A percentile compares a stretch with the other conserved stretches of the same genome.
These are phyloP conservation scores for Chrysemys picta DNA, from an alignment of 2,113 vertebrate species.

Conservation along the genomic window DNA sequence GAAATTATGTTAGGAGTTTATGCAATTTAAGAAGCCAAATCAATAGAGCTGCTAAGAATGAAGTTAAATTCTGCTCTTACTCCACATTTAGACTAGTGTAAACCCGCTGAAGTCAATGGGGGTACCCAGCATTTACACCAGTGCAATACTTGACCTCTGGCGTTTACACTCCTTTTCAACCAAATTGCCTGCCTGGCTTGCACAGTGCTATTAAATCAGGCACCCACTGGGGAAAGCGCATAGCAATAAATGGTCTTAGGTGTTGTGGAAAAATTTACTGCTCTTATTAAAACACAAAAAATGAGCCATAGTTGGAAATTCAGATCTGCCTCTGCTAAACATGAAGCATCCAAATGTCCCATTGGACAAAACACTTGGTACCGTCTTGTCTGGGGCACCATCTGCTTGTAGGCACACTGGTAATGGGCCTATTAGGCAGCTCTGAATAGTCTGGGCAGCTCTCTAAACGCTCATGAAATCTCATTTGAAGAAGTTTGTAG, in stretches of 20 bases:
- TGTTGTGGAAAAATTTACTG: neutral
- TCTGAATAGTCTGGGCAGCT: neutral
- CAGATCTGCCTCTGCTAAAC: neutral
- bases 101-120: neutral
- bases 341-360: neutral
- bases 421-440: neutral
- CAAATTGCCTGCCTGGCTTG: accelerated
- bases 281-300: neutral
- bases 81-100: accelerated
- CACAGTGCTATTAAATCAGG: neutral
- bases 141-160: accelerated
- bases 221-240: neutral
- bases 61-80: neutral
- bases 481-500: neutral
- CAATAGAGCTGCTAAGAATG: accelerated
- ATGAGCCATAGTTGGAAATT: accelerated
- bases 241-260: neutral
- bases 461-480: neutral
- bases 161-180: neutral
- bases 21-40: neutral
- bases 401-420: accelerated
- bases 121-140: neutral
- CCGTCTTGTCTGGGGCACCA: accelerated
- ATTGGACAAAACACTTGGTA: accelerated
- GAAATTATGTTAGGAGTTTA: neutral